These are phyloP conservation scores for Caenorhabditis sulstoni DNA, from an alignment of 2,888 invertebrate genomes.

Conservation along the genomic window DNA sequence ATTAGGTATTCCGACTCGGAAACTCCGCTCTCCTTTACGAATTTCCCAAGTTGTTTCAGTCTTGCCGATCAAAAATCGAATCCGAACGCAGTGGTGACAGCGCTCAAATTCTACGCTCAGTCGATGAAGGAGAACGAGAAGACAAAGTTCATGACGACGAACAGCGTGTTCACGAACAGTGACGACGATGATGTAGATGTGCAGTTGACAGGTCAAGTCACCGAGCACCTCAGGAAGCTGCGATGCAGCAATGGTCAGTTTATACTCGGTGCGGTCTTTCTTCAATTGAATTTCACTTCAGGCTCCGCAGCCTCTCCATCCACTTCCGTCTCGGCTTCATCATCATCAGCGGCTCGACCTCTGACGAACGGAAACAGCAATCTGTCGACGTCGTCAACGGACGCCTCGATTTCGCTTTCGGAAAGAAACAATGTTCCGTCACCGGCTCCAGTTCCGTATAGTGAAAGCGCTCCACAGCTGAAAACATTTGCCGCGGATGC, in stretches of 20 bases:
- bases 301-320: conserved; percentile 41
- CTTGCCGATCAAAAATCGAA: conserved; percentile 87
- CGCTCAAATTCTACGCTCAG: conserved; percentile 89
- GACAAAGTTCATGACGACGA: conserved; percentile 77
- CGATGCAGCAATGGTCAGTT: conserved; percentile 52
- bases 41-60: conserved; percentile 64
- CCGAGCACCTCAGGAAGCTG: conserved; percentile 67
- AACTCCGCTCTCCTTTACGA: not conserved
- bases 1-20: conserved; percentile 68
- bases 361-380: conserved; percentile 48
- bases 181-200: conserved; percentile 70
- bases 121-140: conserved; percentile 75
- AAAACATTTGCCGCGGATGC: conserved; percentile 46
- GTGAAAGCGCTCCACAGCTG: conserved; percentile 55
- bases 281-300: conserved; percentile 1
- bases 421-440: conserved; percentile 54
- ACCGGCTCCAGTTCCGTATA: conserved; percentile 53
- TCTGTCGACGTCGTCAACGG: conserved; percentile 46
- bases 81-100: conserved; percentile 87
- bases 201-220: conserved; percentile 69
- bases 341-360: conserved; percentile 48
- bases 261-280: not conserved
- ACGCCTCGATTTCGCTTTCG: conserved; percentile 47
- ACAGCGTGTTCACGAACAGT: conserved; percentile 67
- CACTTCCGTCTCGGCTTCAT: conserved; percentile 54